Base-by-base conservation (phyloP, 2,113 vertebrate genomes). In the Donacobius atricapilla region DNA sequence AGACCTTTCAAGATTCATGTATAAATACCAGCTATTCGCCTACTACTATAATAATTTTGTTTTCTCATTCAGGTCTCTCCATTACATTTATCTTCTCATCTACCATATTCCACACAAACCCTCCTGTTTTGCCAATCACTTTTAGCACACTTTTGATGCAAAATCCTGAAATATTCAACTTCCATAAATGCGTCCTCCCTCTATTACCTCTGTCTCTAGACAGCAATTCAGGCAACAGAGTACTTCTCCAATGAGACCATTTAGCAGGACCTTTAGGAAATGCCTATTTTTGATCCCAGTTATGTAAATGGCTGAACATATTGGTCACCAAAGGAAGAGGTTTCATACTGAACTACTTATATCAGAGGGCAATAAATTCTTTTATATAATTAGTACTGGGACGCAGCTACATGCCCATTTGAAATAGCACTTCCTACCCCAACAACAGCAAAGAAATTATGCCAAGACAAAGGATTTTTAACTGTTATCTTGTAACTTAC, bases 251-350 rank as follows among this genome's bases (percentile, higher is more conserved):
- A 7, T 14, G 15, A 72, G 20, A 47, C 27, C 0, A 9, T 27
- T 81, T 18, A 77, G 25, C 30, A 51, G 47, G 5, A 60, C 16
- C 21, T 47, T 5, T 0, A 70, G 37, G 31, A 63, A 37, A 45
- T 8, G 48, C 1, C 22, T 47, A 21, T 44, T 30, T 73, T 57
- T 31, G 15, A 63, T 65, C 28, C 20, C 63, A 68, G 20, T 71
- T 65, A 71, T 0, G 0, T 33, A 48, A 70, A 10, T 22, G 20
- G 44, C 2, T 28, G 12, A 58, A 65, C 10, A 42, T 51, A 88
- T 83, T 28, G 23, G 30, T 57, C 77, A 76, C 11, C 33, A 61
- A 75, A 81, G 44, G 14, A 80, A 45, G 33, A 33, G 1, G 4
- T 60, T 85, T 73, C 25, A 50, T 37, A 64, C 16, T 45, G 54